Conservation (phyloP, 2,113 vertebrate genomes). For the Stegostoma tigrinum region DNA sequence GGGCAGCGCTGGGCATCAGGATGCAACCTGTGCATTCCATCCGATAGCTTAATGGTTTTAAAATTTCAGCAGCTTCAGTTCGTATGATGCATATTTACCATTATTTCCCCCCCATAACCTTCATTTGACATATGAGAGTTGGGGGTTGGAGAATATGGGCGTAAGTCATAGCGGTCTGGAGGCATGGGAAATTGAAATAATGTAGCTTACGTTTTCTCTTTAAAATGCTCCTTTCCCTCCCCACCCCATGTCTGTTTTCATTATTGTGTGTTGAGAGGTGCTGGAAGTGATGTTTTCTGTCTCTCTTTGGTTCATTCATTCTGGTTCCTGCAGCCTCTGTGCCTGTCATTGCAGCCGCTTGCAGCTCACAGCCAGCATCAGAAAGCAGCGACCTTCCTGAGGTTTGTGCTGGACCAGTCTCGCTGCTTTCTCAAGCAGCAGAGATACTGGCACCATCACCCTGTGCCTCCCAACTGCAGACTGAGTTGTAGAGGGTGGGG, state of each 20-base stretch:
- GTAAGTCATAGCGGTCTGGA: neutral
- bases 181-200: neutral
- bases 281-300: neutral
- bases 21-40: neutral
- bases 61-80: neutral
- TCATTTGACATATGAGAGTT: slow-evolving; percentile 16
- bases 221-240: too few relatives aligned
- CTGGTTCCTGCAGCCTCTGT: neutral
- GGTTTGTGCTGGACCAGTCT: neutral
- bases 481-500: neutral
- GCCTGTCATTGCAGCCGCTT: neutral
- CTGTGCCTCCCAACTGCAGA: neutral
- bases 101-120: neutral
- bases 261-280: too few relatives aligned
- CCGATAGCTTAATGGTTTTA: neutral
- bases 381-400: neutral
- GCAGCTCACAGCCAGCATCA: neutral
- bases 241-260: too few relatives aligned
- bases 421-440: neutral
- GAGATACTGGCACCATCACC: neutral
- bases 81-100: neutral
- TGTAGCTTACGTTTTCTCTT: too few relatives aligned
- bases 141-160: too few relatives aligned
- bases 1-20: neutral
- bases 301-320: neutral